Evolutionary conservation across 2,888 invertebrate genomes (phyloP).

Genomic region (Malacosoma neustria): DNA sequence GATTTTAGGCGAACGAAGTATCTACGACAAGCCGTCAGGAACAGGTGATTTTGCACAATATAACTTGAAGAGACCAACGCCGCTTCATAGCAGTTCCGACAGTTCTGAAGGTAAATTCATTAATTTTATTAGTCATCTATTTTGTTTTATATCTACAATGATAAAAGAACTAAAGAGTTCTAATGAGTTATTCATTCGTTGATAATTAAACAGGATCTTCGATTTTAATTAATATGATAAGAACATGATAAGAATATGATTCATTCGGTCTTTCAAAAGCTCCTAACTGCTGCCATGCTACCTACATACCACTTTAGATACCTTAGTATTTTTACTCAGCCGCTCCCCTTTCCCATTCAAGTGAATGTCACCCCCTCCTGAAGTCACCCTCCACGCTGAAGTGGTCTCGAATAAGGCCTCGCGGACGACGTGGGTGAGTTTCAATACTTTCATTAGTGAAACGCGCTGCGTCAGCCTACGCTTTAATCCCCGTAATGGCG

Average conservation of each 20-base stretch:
- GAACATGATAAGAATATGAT: too few species aligned
- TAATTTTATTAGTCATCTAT: too few species aligned
- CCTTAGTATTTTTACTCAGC: background rate
- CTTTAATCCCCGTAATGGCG: constrained; percentile 26
- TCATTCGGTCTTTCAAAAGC: too few species aligned
- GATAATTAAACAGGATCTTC: too few species aligned
- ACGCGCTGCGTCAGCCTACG: constrained; percentile 2
- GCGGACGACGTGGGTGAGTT: constrained; percentile 10
- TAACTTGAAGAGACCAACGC: constrained; percentile 19
- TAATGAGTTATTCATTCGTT: too few species aligned
- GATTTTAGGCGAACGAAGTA: constrained; percentile 32
- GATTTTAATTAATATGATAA: too few species aligned
- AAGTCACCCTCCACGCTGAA: constrained; percentile 7
- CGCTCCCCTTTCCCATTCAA: background rate
- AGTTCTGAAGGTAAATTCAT: constrained; percentile 12
- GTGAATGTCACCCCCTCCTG: background rate
- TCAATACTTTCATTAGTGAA: constrained; percentile 18
- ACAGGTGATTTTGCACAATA: constrained; percentile 9
- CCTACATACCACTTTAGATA: too few species aligned
- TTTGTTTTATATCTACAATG: too few species aligned
- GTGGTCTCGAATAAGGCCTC: constrained; percentile 11
- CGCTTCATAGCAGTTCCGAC: constrained; percentile 16
- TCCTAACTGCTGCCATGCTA: too few species aligned
- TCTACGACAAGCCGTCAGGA: constrained; percentile 25
- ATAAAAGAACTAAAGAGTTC: too few species aligned